These are phyloP conservation scores for Cephalopachus bancanus DNA, from an alignment of 2,797 vertebrate genomes.

Conservation along the genomic window DNA sequence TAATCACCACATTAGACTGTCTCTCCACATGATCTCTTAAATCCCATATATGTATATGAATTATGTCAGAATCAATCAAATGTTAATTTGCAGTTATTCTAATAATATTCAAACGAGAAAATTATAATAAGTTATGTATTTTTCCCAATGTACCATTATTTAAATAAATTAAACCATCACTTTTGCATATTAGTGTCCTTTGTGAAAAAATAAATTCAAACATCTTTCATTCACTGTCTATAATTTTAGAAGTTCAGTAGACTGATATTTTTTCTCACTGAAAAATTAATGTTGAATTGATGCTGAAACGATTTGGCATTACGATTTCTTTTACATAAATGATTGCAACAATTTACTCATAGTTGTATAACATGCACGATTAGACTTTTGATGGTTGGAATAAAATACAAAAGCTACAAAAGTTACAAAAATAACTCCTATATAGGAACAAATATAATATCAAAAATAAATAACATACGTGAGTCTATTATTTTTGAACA, in stretches of 20 bases:
- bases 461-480: neutral
- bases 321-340: neutral
- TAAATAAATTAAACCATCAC: neutral
- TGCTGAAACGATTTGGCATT: neutral
- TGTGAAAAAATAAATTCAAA: neutral
- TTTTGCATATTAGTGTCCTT: neutral
- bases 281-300: neutral
- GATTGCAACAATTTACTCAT: neutral
- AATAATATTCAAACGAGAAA: neutral
- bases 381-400: neutral
- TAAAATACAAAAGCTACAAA: neutral
- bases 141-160: neutral
- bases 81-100: neutral
- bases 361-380: neutral
- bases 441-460: neutral
- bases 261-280: neutral
- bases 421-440: neutral
- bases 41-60: neutral
- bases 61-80: neutral
- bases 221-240: neutral
- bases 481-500: conserved; percentile 9
- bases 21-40: neutral
- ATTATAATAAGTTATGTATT: neutral
- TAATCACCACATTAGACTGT: neutral
- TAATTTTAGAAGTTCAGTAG: neutral